These are phyloP conservation scores for Campoplex nolae DNA, from an alignment of 2,888 invertebrate genomes.

Conservation along the genomic window DNA sequence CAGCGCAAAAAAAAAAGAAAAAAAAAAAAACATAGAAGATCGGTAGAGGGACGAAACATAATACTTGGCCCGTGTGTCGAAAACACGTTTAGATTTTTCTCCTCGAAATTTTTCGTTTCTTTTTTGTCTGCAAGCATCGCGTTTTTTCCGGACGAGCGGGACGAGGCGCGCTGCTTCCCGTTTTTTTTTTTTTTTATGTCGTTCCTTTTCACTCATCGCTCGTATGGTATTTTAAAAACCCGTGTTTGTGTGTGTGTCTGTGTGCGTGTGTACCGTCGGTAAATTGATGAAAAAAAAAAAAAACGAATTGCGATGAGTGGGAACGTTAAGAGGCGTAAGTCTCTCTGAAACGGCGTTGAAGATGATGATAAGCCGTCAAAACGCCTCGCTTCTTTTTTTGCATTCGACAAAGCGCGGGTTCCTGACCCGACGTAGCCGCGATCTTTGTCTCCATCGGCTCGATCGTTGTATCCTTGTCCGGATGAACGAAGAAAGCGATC, in stretches of 20 bases:
- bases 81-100: slow-evolving; percentile 18
- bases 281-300: not conserved
- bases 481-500: slow-evolving; percentile 92
- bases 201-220: slow-evolving; percentile 21
- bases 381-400: slow-evolving; percentile 86
- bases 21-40: not conserved
- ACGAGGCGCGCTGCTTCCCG: not conserved
- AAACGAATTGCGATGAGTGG: slow-evolving; percentile 25
- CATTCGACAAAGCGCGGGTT: slow-evolving; percentile 83
- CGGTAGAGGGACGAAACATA: slow-evolving; percentile 37
- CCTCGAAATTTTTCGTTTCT: not conserved
- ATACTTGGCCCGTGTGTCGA: slow-evolving; percentile 44
- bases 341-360: slow-evolving; percentile 90
- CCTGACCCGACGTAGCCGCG: slow-evolving; percentile 74
- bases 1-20: slow-evolving; percentile 18
- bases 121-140: slow-evolving; percentile 16
- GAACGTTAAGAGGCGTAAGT: slow-evolving; percentile 87
- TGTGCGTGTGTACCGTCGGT: not conserved
- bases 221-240: not conserved
- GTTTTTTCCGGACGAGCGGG: not conserved
- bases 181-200: slow-evolving; percentile 12
- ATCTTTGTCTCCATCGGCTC: slow-evolving; percentile 85
- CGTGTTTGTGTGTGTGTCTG: too few species aligned
- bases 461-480: slow-evolving; percentile 87
- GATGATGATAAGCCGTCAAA: slow-evolving; percentile 89